Evolutionary conservation across 2,888 invertebrate species (phyloP), one percentile per base, ranked within the genome.

Genomic region (Netelia melanura): DNA sequence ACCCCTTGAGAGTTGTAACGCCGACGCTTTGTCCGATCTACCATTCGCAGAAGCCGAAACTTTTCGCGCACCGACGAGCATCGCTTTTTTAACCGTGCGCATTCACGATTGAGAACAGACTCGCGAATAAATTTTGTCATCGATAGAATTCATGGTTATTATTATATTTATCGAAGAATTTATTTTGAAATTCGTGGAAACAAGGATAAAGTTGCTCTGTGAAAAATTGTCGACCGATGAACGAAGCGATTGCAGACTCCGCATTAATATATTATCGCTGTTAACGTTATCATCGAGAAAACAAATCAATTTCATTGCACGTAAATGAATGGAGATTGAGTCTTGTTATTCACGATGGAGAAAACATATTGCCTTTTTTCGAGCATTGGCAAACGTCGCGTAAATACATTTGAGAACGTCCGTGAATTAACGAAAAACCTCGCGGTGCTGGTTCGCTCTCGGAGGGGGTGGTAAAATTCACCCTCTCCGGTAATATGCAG

Each of bases 1-100:
- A 38, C 64, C 88, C 83, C 86, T 81, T 84, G 88, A 91, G 88
- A 91, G 83, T 92, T 90, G 89, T 83, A 88, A 81, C 86, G 81
- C 78, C 84, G 86, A 86, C 78, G n/a, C 86, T 87, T 84, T 87
- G 83, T 79, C 5, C 64, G 72, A 85, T 80, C 30, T 23, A 56
- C 17, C 3, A 10, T 44, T 43, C 65, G 65, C 44, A 65, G 17
- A 44, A 43, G 30, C 5, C 14, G 43, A 43, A 64, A 14, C 17
- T n/a, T 25, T 58, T 58, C 14, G 48, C 14, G 48, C 14, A 0
- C 2, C 3, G 48, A 48, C 10, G 48, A 48, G 48, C 48, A 5
- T 30, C 30, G 30, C 30, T 30, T 30, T 30, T 30, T 30, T 48
- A 48, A 11, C 14, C 48, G 68, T 82, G 67, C 30, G 30, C 5